Base-by-base conservation (phyloP, 64 coral and sea anemone genomes). In the Acropora tenuis region DNA sequence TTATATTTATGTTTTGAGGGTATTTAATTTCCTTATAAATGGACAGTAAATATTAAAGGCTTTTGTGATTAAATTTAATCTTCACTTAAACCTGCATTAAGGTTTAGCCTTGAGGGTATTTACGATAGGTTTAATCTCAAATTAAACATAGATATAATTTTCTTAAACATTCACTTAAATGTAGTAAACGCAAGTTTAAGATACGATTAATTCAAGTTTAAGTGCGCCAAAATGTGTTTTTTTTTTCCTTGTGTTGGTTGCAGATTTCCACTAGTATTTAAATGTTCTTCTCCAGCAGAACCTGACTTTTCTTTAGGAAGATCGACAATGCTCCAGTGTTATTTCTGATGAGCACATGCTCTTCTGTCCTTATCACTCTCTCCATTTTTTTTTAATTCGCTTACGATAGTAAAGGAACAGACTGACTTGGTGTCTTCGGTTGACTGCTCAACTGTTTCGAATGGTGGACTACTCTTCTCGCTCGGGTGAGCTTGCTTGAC, bases 321-420 rank as follows among this genome's bases (percentile, higher is more conserved):
- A 77, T 77, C 74, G 19, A 77, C 19, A 77, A 43, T 47, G 4
- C 74, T 77, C 19, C 74, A 77, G 43, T 77, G 15, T 77, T 77
- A 40, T 53, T 77, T 77, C 41, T 77, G 6, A 16, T 3, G 74
- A 77, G 74, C 74, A 77, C 74, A 43, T 77, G 42, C 74, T 77
- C 74, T 77, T 20, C 19, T 77, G 74, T 74, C n/a, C 71, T 74
- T 73, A 20, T 73, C 69, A 53, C 50, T 53, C 50, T 53, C 50
- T 53, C 50, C 50, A 30, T 30, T 30, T 30, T 1, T 53, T 53
- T 53, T 53, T 53, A 1, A 6, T 53, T 53, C 50, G 50, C 5
- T 53, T 53, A 53, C 50, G 50, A 53, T 53, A 53, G 50, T 53
- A 53, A 53, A 53, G 50, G 50, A 53, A 53, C 50, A 8, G 50